Conservation (phyloP, 2,888 invertebrate species). For the Polietes domitor region DNA sequence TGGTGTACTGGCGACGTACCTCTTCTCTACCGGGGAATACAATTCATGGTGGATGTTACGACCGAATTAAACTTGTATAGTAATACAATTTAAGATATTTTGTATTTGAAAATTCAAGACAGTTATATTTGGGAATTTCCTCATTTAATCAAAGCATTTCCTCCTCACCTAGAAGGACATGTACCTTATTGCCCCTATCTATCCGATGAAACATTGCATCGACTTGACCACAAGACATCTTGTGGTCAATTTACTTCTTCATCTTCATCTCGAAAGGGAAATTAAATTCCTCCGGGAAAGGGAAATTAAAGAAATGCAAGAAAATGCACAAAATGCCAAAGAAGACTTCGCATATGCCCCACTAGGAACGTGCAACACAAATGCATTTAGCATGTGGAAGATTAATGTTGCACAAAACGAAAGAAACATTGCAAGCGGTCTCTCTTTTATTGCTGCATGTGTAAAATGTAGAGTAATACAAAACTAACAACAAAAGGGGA, state of each 20-base stretch:
- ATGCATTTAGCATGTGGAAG: slow-evolving; percentile 31
- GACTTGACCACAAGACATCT: not conserved
- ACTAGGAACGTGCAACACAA: not conserved
- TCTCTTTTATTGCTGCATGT: not conserved
- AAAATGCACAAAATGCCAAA: not conserved
- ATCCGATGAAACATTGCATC: not conserved
- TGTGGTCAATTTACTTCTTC: not conserved
- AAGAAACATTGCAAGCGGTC: not conserved
- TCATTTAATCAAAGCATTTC: no score
- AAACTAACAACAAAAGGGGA: not conserved
- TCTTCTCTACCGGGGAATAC: no score
- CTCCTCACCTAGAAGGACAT: no score
- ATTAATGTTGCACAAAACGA: slow-evolving; percentile 29
- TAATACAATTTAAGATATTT: no score
- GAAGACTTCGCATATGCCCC: not conserved
- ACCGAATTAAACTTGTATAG: no score
- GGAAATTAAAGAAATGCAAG: not conserved
- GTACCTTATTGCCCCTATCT: not conserved
- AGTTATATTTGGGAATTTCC: no score
- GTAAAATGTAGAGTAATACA: not conserved
- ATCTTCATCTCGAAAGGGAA: not conserved
- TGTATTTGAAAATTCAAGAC: no score
- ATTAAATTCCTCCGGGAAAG: not conserved
- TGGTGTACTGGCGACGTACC: no score
- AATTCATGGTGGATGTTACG: no score